A percentile compares a stretch with the other conserved stretches of the same genome.
These are phyloP conservation scores for Tapirus terrestris DNA, from an alignment of 2,113 vertebrate species.

Conservation along the genomic window DNA sequence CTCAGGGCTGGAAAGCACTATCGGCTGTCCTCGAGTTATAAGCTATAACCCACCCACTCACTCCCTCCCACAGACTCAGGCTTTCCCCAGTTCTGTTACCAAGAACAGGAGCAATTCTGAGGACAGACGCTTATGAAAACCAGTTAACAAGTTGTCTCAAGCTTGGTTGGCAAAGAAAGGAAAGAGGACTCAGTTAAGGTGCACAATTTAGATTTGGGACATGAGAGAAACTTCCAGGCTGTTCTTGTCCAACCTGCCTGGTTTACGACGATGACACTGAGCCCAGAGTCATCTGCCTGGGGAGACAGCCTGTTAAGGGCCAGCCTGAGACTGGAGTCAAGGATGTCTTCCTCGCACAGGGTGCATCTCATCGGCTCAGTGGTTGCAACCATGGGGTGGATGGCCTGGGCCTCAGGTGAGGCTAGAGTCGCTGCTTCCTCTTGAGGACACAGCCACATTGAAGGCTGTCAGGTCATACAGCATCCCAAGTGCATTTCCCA, in stretches of 20 bases:
- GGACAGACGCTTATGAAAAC: conserved; percentile 41
- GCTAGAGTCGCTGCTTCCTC: background rate
- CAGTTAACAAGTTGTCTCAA: conserved; percentile 19
- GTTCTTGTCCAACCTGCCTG: background rate
- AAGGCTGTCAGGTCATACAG: background rate
- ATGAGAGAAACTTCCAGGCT: background rate
- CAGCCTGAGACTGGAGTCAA: background rate
- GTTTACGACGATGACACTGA: background rate
- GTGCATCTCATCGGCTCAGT: rapidly evolving
- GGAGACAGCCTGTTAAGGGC: background rate
- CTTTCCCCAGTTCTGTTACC: conserved; percentile 25
- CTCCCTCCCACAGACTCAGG: background rate
- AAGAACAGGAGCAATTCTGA: conserved; percentile 3
- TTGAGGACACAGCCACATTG: background rate
- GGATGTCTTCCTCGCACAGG: background rate
- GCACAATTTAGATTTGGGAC: background rate
- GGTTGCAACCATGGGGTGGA: rapidly evolving
- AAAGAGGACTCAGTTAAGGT: background rate
- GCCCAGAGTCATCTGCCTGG: background rate
- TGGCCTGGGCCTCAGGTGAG: background rate
- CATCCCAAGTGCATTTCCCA: background rate
- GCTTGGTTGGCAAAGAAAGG: background rate
- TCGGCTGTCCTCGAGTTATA: background rate
- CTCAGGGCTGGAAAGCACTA: background rate
- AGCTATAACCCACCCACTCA: background rate